These are phyloP conservation scores for Meloidogyne exigua DNA, from an alignment of 1,140 invertebrate species.

Conservation along the genomic window DNA sequence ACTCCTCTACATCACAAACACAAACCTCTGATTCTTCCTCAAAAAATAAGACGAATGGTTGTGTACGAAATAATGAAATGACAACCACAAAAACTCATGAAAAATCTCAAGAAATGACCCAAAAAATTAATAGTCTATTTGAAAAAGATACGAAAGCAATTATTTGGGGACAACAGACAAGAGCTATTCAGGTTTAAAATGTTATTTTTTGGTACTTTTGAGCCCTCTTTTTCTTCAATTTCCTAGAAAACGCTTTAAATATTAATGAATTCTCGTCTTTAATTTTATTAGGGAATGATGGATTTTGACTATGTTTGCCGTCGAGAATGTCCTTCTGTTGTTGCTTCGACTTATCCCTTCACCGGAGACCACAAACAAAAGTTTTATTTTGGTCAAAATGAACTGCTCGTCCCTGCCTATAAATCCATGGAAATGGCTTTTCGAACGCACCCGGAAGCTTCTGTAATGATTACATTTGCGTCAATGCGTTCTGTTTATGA, in stretches of 20 bases:
- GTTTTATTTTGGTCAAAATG: constrained; percentile 99
- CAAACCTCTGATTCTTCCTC: background rate
- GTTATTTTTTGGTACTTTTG: too few relatives aligned
- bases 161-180: constrained; percentile 97
- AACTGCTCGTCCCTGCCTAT: constrained; percentile 91
- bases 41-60: constrained; percentile 12
- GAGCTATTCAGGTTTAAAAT: constrained; percentile 78
- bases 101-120: constrained; percentile 4
- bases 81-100: constrained; percentile 6
- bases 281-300: constrained; percentile 82
- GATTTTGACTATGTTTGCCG: constrained; percentile 99
- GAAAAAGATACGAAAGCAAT: constrained; percentile 83
- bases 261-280: too few relatives aligned
- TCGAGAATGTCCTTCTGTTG: constrained; percentile 77
- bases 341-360: constrained; percentile 95
- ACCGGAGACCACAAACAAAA: constrained; percentile 98
- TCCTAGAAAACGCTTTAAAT: too few relatives aligned
- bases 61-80: constrained; percentile 13
- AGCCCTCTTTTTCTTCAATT: too few relatives aligned
- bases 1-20: background rate
- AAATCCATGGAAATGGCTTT: constrained; percentile 96
- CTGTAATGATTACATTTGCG: constrained; percentile 97
- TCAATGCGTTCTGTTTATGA: constrained; percentile 95
- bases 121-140: constrained; percentile 70
- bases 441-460: constrained; percentile 87